Percentiles rank a stretch among this genome's conserved stretches.
Evolutionary conservation across 2,113 vertebrate species (phyloP).

Genomic region (Plectropomus leopardus): DNA sequence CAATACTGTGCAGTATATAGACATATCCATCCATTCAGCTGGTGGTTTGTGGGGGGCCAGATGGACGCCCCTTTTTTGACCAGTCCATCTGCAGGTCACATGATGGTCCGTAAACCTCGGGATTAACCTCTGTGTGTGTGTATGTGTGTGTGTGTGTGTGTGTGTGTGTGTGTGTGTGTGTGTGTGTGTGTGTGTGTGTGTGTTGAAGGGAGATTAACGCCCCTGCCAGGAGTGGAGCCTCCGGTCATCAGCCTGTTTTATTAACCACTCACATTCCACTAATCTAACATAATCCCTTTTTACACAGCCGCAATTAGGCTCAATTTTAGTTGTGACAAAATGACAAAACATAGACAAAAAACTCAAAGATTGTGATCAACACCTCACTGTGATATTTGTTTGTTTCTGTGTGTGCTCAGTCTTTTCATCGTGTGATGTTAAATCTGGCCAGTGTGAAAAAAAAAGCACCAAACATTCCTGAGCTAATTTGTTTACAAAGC

Average conservation of each 20-base stretch:
- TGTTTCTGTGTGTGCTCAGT: not conserved
- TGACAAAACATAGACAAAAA: conserved; percentile 31
- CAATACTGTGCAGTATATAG: conserved; percentile 11
- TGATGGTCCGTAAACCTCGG: conserved; percentile 80
- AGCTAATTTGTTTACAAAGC: conserved; percentile 61
- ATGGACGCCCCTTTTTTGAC: conserved; percentile 81
- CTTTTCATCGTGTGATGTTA: conserved; percentile 22
- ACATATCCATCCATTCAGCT: conserved; percentile 31
- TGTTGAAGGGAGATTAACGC: conserved; percentile 69
- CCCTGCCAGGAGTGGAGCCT: conserved; percentile 64
- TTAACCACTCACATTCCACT: conserved; percentile 84
- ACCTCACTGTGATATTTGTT: not conserved
- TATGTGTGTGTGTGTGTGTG: conserved; percentile 25
- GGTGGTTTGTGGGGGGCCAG: conserved; percentile 75
- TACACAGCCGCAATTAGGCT: conserved; percentile 80
- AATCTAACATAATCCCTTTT: conserved; percentile 84
- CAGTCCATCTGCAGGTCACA: conserved; percentile 83
- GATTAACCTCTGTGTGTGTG: conserved; percentile 78
- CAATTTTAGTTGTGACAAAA: conserved; percentile 61
- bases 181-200: conserved; percentile 37
- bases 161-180: too few species aligned
- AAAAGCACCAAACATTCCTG: conserved; percentile 38
- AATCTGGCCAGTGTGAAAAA: conserved; percentile 32
- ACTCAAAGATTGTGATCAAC: not conserved
- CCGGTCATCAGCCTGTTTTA: conserved; percentile 82